These are phyloP conservation scores for Idaea straminata DNA, from an alignment of 2,888 invertebrate species.

Conservation along the genomic window DNA sequence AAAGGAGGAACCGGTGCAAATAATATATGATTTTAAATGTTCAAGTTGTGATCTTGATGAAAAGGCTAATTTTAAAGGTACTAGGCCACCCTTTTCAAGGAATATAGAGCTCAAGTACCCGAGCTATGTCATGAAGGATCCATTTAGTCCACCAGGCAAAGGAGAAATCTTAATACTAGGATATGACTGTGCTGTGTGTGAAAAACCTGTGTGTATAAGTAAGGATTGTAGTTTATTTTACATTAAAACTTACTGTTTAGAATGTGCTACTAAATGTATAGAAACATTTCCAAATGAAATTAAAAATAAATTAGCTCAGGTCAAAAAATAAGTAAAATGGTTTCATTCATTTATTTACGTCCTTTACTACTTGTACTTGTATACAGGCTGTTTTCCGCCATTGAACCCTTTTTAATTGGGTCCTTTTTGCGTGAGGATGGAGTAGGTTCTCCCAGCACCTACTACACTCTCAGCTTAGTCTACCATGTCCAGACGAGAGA, in stretches of 20 bases:
- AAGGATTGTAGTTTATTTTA: slow-evolving; percentile 90
- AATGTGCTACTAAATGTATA: slow-evolving; percentile 82
- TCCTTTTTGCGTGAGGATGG: no score
- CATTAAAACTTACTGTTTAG: slow-evolving; percentile 84
- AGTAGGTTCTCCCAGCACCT: no score
- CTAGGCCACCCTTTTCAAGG: slow-evolving; percentile 85
- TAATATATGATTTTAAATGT: slow-evolving; percentile 81
- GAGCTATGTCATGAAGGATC: slow-evolving; percentile 91
- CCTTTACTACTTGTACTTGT: no score
- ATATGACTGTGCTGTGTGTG: slow-evolving; percentile 86
- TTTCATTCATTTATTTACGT: slow-evolving; percentile 1
- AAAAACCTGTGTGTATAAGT: slow-evolving; percentile 85
- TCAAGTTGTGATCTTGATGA: slow-evolving; percentile 83
- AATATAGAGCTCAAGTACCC: slow-evolving; percentile 85
- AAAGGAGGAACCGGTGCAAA: slow-evolving; percentile 44
- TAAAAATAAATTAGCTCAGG: slow-evolving; percentile 79
- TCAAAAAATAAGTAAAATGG: slow-evolving; percentile 44
- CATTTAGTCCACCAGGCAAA: slow-evolving; percentile 87
- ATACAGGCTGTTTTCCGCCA: no score
- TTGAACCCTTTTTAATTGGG: no score
- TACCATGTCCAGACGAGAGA: no score
- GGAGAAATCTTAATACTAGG: slow-evolving; percentile 90
- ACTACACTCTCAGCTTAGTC: no score
- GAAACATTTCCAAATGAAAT: slow-evolving; percentile 85
- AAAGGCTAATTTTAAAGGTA: slow-evolving; percentile 88